phyloP scores from a whole-genome alignment of 2,888 invertebrate genomes.

The Macrophya alboannulata region DNA sequence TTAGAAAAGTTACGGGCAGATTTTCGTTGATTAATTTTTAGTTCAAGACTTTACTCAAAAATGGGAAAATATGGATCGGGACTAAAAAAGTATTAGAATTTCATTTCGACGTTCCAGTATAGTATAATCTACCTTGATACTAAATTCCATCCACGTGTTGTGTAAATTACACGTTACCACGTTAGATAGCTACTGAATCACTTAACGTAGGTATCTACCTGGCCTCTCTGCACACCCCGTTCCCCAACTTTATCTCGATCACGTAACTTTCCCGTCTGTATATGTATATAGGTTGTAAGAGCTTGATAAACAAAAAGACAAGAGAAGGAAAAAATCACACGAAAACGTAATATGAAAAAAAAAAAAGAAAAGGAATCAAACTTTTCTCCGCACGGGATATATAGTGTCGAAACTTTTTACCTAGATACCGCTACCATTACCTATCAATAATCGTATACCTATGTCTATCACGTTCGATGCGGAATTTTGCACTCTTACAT shows the following conservation, averaged over 20 bases:
- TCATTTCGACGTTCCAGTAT: neutral
- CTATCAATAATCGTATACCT: too few relatives aligned
- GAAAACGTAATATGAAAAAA: neutral
- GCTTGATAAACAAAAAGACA: neutral
- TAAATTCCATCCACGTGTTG: conserved; percentile 49
- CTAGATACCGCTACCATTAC: neutral
- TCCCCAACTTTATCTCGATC: conserved; percentile 42
- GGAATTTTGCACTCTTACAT: conserved; percentile 3
- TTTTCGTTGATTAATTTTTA: too few relatives aligned
- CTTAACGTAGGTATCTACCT: conserved; percentile 37
- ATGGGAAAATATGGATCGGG: neutral
- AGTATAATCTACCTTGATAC: neutral
- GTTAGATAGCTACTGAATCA: conserved; percentile 48
- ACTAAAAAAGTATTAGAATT: neutral
- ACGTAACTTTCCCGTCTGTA: conserved; percentile 29
- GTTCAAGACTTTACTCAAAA: neutral
- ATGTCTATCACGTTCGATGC: neutral
- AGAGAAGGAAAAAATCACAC: too few relatives aligned
- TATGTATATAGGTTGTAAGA: neutral
- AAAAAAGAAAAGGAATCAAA: neutral
- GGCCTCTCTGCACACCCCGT: neutral
- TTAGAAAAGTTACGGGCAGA: too few relatives aligned
- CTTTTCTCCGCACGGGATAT: conserved; percentile 16
- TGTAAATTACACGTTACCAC: conserved; percentile 44
- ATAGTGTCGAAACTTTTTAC: conserved; percentile 36